These are phyloP conservation scores for Huso huso DNA, from an alignment of 2,797 vertebrate species.

Conservation along the genomic window DNA sequence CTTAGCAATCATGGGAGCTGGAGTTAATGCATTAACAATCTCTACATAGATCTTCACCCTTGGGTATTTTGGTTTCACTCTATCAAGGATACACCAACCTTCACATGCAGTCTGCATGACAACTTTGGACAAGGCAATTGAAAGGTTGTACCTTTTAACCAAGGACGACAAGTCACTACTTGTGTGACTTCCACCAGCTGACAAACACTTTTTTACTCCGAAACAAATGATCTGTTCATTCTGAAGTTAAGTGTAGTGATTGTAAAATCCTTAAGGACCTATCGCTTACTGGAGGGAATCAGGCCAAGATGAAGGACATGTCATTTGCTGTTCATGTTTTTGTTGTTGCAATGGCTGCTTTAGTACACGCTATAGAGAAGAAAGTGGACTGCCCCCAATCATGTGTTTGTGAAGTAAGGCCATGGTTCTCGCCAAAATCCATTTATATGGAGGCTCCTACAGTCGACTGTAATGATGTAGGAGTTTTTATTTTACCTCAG, in stretches of 20 bases:
- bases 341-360: constrained; percentile 70
- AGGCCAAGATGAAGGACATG: constrained; percentile 91
- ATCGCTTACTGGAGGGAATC: constrained; percentile 55
- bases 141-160: constrained; percentile 50
- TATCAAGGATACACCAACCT: constrained; percentile 45
- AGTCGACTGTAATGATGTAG: constrained; percentile 92
- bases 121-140: constrained; percentile 51
- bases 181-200: constrained; percentile 31
- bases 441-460: constrained; percentile 90
- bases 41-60: constrained; percentile 40
- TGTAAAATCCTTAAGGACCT: constrained; percentile 58
- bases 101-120: constrained; percentile 51
- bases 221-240: constrained; percentile 61
- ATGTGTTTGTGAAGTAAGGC: constrained; percentile 87
- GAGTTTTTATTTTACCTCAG: constrained; percentile 73
- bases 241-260: constrained; percentile 51
- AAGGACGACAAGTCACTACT: constrained; percentile 47
- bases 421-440: constrained; percentile 95
- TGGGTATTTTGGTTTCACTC: constrained; percentile 40
- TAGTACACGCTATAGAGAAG: constrained; percentile 71
- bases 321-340: constrained; percentile 79
- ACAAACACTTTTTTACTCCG: constrained; percentile 27
- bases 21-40: constrained; percentile 53
- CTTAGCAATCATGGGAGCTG: constrained; percentile 60
- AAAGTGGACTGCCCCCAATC: constrained; percentile 77